Conservation (phyloP, 2,888 invertebrate species). For the Blera fallax region DNA sequence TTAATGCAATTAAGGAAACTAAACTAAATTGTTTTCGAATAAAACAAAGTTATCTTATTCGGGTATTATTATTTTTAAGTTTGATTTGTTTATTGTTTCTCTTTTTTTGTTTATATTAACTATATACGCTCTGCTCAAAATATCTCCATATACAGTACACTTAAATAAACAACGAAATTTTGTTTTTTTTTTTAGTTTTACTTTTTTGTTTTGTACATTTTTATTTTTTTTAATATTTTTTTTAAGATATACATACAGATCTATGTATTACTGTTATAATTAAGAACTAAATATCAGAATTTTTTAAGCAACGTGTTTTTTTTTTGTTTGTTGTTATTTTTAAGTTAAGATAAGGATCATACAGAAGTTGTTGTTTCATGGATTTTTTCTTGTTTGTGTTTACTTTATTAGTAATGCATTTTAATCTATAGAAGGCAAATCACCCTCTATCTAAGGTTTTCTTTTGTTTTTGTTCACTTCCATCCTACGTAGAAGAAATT, state of each 20-base stretch:
- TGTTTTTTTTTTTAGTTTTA: conserved; percentile 64
- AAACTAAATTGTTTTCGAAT: conserved; percentile 34
- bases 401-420: conserved; percentile 27
- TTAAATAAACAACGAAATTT: conserved; percentile 62
- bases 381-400: conserved; percentile 12
- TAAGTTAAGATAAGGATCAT: conserved; percentile 50
- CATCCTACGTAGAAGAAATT: conserved; percentile 41
- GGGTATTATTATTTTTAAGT: conserved; percentile 46
- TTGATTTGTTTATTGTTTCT: conserved; percentile 64
- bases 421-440: conserved; percentile 38
- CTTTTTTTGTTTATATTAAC: conserved; percentile 55
- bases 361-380: conserved; percentile 37
- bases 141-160: conserved; percentile 72
- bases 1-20: conserved; percentile 44
- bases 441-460: conserved; percentile 22
- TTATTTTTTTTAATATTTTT: conserved; percentile 67
- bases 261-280: conserved; percentile 69
- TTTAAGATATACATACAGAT: conserved; percentile 75
- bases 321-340: conserved; percentile 26
- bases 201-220: conserved; percentile 74
- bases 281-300: conserved; percentile 66
- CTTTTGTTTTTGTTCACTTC: conserved; percentile 36
- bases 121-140: conserved; percentile 75
- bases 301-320: conserved; percentile 52
- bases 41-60: conserved; percentile 53